phyloP scores from a whole-genome alignment of 2,797 vertebrate genomes.

The Gymnoscopelus braueri region DNA sequence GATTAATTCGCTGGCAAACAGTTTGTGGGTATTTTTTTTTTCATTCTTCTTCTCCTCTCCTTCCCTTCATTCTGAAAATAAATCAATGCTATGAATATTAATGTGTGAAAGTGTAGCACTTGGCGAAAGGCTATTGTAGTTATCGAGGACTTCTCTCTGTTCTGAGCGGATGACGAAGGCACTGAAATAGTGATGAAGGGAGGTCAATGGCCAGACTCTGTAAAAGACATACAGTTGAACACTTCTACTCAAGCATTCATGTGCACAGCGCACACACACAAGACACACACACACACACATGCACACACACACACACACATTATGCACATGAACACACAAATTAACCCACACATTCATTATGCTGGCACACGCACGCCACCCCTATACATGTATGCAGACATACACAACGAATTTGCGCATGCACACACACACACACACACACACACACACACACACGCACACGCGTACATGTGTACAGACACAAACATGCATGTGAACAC shows the following conservation, averaged over 20 bases:
- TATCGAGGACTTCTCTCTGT: slow-evolving; percentile 44
- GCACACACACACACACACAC: slow-evolving; percentile 3
- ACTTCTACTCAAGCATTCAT: too few relatives aligned
- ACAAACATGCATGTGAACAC: not conserved
- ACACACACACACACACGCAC: slow-evolving; percentile 5
- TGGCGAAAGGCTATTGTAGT: slow-evolving; percentile 66
- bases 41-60: slow-evolving; percentile 24
- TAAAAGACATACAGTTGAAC: too few relatives aligned
- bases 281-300: too few relatives aligned
- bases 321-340: too few relatives aligned
- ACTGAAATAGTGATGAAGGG: slow-evolving; percentile 75
- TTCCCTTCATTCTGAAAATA: slow-evolving; percentile 71
- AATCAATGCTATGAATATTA: slow-evolving; percentile 81
- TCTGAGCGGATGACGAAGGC: slow-evolving; percentile 56
- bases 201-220: slow-evolving; percentile 62
- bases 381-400: slow-evolving; percentile 20
- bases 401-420: slow-evolving; percentile 14
- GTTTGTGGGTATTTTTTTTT: slow-evolving; percentile 64
- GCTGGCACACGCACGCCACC: too few relatives aligned
- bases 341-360: too few relatives aligned
- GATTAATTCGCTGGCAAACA: slow-evolving; percentile 77
- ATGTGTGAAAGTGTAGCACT: slow-evolving; percentile 69
- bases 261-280: too few relatives aligned
- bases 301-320: too few relatives aligned
- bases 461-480: not conserved